phyloP scores from a whole-genome alignment of 2,888 invertebrate species.

The Zonitis immaculata region DNA sequence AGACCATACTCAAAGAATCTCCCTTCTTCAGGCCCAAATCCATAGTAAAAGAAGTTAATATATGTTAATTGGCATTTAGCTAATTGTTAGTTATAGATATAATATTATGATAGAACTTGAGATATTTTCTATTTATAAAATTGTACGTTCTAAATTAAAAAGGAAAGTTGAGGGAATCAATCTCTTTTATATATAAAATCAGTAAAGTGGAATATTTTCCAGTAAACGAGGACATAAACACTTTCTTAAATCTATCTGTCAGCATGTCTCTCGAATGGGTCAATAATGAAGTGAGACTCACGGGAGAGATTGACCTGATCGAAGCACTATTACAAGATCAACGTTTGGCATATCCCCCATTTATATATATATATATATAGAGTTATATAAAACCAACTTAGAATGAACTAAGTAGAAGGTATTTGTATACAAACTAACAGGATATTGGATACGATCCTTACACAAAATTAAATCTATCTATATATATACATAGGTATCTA shows the following conservation, averaged over 20 bases:
- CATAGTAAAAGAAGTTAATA: no score
- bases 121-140: no score
- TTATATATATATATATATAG: no score
- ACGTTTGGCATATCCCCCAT: conserved; percentile 11
- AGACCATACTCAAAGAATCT: no score
- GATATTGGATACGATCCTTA: conserved; percentile 31
- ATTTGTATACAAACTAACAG: conserved; percentile 22
- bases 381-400: no score
- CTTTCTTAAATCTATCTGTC: conserved; percentile 22
- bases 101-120: no score
- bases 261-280: conserved; percentile 32
- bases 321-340: conserved; percentile 35
- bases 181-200: conserved; percentile 8
- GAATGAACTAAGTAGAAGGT: conserved; percentile 13
- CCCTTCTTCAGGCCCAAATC: no score
- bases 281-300: conserved; percentile 44
- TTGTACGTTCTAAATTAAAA: not conserved
- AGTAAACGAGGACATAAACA: conserved; percentile 18
- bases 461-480: not conserved
- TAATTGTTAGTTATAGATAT: no score
- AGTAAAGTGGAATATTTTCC: conserved; percentile 9
- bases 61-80: no score
- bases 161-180: not conserved
- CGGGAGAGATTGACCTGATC: conserved; percentile 42
- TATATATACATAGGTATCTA: not conserved